These are phyloP conservation scores for Cyrtorhinus lividipennis DNA, from an alignment of 1,140 invertebrate genomes.

Conservation along the genomic window DNA sequence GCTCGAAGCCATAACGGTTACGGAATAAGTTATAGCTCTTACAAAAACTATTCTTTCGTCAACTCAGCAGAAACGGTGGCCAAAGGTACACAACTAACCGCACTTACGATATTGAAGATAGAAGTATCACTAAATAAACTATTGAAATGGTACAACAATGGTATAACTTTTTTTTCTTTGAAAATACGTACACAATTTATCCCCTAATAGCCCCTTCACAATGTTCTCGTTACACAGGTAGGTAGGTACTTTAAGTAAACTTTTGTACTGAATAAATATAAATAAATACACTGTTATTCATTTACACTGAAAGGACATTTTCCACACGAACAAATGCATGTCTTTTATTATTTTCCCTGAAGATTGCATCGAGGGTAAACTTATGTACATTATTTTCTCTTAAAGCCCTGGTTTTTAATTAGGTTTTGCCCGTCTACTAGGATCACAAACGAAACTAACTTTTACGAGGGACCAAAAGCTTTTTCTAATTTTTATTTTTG, in stretches of 20 bases:
- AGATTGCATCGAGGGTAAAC: not conserved
- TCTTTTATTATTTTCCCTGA: not conserved
- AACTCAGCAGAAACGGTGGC: not conserved
- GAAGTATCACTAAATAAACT: slow-evolving; percentile 6
- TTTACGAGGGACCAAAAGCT: not conserved
- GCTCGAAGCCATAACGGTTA: no score
- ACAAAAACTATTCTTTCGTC: not conserved
- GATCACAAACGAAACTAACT: no score
- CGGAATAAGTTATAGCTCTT: no score
- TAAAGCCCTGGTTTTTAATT: not conserved
- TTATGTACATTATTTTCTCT: not conserved
- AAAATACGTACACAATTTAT: slow-evolving; percentile 5
- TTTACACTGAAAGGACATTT: not conserved
- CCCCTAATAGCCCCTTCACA: not conserved
- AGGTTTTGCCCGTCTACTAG: no score
- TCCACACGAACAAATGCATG: not conserved
- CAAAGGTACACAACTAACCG: not conserved
- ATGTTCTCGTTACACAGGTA: no score
- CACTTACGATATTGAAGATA: not conserved
- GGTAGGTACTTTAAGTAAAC: no score
- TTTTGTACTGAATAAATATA: not conserved
- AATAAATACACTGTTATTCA: not conserved
- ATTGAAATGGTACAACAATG: not conserved
- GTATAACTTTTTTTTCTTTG: not conserved
- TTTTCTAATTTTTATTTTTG: not conserved